Evolutionary conservation across 2,797 vertebrate species (phyloP).

Genomic region (Thunnus albacares): DNA sequence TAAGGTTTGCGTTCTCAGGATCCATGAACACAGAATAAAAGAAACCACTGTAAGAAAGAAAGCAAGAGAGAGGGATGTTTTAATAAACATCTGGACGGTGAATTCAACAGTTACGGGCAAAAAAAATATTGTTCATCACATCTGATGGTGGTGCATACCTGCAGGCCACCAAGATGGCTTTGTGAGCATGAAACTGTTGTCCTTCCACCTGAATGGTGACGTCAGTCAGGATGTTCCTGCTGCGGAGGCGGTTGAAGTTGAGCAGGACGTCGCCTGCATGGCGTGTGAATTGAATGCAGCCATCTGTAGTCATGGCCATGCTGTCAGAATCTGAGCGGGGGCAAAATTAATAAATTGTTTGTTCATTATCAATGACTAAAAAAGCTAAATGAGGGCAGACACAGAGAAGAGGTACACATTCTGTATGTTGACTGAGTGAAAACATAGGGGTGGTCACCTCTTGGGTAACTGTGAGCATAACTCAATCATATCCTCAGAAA

Average conservation of each 20-base stretch:
- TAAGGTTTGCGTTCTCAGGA: slow-evolving; percentile 92
- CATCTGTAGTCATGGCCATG: slow-evolving; percentile 93
- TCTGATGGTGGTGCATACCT: slow-evolving; percentile 84
- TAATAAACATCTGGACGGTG: neutral
- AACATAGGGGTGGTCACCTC: no score
- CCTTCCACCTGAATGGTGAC: slow-evolving; percentile 94
- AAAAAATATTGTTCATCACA: neutral
- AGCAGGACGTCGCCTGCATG: slow-evolving; percentile 95
- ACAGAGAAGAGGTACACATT: neutral
- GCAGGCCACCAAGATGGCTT: slow-evolving; percentile 97
- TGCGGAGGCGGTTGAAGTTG: slow-evolving; percentile 95
- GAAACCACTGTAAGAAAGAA: slow-evolving; percentile 88
- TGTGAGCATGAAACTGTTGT: slow-evolving; percentile 94
- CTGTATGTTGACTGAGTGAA: neutral
- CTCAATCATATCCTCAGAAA: neutral
- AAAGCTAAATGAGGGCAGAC: neutral
- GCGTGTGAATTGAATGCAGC: slow-evolving; percentile 97
- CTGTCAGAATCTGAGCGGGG: slow-evolving; percentile 73
- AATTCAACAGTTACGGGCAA: neutral
- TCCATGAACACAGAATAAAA: slow-evolving; percentile 98
- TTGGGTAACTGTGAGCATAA: neutral
- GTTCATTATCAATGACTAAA: neutral
- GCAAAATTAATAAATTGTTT: neutral
- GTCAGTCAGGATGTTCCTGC: slow-evolving; percentile 93
- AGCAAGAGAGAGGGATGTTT: neutral